Evolutionary conservation across 1,140 invertebrate genomes (phyloP).

Genomic region (Lordiphosa clarofinis): DNA sequence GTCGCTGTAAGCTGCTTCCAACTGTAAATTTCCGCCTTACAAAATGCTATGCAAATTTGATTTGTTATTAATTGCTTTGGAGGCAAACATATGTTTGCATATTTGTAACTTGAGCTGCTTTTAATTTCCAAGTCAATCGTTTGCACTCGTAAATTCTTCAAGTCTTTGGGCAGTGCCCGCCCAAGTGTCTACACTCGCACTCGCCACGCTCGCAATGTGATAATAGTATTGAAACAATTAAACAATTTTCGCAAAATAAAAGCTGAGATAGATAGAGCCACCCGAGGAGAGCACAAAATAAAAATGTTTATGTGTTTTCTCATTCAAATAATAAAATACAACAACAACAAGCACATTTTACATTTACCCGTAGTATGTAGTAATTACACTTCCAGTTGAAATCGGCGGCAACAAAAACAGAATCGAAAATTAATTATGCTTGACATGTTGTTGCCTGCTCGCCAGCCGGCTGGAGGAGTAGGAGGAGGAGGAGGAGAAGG

Average conservation of each 20-base stretch:
- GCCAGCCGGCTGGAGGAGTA: slow-evolving; percentile 11
- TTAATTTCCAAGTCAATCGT: slow-evolving; percentile 38
- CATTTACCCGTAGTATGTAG: slow-evolving; percentile 65
- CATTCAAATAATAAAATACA: slow-evolving; percentile 70
- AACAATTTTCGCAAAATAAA: slow-evolving; percentile 72
- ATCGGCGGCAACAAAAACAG: slow-evolving; percentile 54
- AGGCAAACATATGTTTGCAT: slow-evolving; percentile 46
- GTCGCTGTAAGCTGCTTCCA: slow-evolving; percentile 7
- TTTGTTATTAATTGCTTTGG: slow-evolving; percentile 41
- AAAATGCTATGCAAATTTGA: slow-evolving; percentile 57
- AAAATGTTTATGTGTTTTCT: slow-evolving; percentile 66
- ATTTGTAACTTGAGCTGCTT: slow-evolving; percentile 43
- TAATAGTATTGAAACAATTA: slow-evolving; percentile 74
- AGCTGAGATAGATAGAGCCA: slow-evolving; percentile 56
- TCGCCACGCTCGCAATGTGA: slow-evolving; percentile 42
- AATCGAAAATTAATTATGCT: slow-evolving; percentile 78
- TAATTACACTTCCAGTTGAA: slow-evolving; percentile 66
- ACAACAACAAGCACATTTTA: slow-evolving; percentile 27
- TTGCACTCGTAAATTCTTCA: slow-evolving; percentile 40
- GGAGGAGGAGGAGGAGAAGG: slow-evolving; percentile 3
- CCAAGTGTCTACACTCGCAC: slow-evolving; percentile 6
- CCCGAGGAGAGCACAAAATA: slow-evolving; percentile 14
- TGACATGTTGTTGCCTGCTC: slow-evolving; percentile 71
- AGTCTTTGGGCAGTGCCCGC: slow-evolving; percentile 11
- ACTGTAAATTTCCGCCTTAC: slow-evolving; percentile 42